Percentiles rank a stretch among this genome's conserved stretches.
These are phyloP conservation scores for Aurelia coerulea DNA, from an alignment of 30 jellyfish, hydroid and myxozoan genomes.

Conservation along the genomic window DNA sequence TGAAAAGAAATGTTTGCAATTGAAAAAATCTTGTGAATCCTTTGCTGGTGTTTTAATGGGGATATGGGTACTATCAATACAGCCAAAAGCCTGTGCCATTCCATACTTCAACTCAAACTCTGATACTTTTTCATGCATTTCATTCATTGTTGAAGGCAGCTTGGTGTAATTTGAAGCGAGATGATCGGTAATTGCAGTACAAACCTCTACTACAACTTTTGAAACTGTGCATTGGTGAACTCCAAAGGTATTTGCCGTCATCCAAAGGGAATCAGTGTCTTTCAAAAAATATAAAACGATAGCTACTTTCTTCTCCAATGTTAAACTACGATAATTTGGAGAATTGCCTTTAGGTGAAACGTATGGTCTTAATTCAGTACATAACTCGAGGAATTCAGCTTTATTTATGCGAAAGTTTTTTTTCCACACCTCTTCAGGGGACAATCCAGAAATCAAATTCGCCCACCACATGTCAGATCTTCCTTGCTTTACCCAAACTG, in stretches of 20 bases:
- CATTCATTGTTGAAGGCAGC: neutral
- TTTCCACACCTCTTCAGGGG: constrained; percentile 25
- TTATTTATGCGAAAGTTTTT: constrained; percentile 46
- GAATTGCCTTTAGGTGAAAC: constrained; percentile 33
- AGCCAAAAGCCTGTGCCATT: constrained; percentile 2
- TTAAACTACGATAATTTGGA: constrained; percentile 57
- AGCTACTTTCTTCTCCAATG: constrained; percentile 60
- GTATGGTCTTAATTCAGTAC: constrained; percentile 18
- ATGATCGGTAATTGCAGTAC: constrained; percentile 30
- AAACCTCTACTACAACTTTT: constrained; percentile 25
- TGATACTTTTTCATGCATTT: neutral
- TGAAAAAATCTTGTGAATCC: neutral
- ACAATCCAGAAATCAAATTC: constrained; percentile 39
- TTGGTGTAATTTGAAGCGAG: neutral
- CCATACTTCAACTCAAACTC: neutral
- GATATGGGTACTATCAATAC: neutral
- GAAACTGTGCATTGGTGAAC: constrained; percentile 52
- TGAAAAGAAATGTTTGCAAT: constrained; percentile 12
- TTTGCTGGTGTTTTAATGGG: constrained; percentile 2
- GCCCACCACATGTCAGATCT: constrained; percentile 71
- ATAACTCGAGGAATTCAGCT: constrained; percentile 31
- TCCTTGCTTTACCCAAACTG: constrained; percentile 20
- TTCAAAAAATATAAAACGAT: constrained; percentile 48
- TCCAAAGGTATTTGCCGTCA: constrained; percentile 73
- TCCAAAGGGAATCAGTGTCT: constrained; percentile 40